phyloP scores from a whole-genome alignment of 2,888 invertebrate genomes.

The Pseudoips prasinana region DNA sequence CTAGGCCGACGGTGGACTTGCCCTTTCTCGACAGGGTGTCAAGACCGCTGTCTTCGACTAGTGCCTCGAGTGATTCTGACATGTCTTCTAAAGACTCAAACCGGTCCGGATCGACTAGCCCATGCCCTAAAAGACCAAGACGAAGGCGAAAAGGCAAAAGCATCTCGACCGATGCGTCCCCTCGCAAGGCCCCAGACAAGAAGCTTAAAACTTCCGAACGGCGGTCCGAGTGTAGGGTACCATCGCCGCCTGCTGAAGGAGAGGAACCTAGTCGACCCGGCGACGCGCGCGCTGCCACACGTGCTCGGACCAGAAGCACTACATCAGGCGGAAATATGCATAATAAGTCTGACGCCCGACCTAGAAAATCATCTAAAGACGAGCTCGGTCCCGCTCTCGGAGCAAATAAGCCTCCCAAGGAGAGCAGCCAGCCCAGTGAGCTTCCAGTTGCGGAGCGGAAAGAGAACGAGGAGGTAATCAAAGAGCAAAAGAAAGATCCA shows the following conservation, averaged over 20 bases:
- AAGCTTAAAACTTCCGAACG: constrained; percentile 93
- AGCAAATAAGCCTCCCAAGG: constrained; percentile 78
- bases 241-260: constrained; percentile 88
- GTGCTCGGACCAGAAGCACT: constrained; percentile 87
- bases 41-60: constrained; percentile 84
- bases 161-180: constrained; percentile 59
- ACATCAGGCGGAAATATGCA: constrained; percentile 85
- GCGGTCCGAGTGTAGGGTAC: constrained; percentile 87
- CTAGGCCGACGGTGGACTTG: constrained; percentile 84
- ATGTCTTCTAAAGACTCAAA: constrained; percentile 66
- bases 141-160: constrained; percentile 67
- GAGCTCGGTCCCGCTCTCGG: constrained; percentile 50
- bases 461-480: constrained; percentile 82
- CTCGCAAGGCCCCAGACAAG: constrained; percentile 88
- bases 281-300: constrained; percentile 71
- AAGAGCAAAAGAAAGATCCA: constrained; percentile 44
- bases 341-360: constrained; percentile 82
- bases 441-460: constrained; percentile 84
- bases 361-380: constrained; percentile 75
- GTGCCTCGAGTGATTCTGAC: constrained; percentile 84
- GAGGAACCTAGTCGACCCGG: constrained; percentile 84
- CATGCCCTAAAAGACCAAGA: constrained; percentile 67
- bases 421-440: constrained; percentile 82
- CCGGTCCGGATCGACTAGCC: constrained; percentile 64
- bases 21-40: constrained; percentile 91